Evolutionary conservation across 2,797 vertebrate species (phyloP).

Genomic region (Merluccius polli): DNA sequence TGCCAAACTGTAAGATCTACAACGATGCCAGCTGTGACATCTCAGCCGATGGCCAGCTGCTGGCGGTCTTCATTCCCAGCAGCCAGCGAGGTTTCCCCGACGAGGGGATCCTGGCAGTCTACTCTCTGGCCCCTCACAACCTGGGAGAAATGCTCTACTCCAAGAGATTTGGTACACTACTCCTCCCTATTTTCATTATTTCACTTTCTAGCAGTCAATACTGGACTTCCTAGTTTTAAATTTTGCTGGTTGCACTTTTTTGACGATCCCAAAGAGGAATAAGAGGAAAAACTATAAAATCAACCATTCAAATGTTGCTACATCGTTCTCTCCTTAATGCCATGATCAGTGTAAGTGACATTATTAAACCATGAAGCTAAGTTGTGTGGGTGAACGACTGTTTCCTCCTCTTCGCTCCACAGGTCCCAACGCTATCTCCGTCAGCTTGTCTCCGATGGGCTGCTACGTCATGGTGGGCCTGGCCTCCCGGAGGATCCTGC

Average conservation of each 20-base stretch:
- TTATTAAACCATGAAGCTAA: too few species aligned
- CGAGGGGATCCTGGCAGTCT: slow-evolving; percentile 95
- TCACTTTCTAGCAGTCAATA: too few species aligned
- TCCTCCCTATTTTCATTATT: too few species aligned
- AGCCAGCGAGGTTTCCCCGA: slow-evolving; percentile 96
- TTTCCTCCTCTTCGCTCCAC: not conserved
- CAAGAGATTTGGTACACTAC: slow-evolving; percentile 87
- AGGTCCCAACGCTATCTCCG: slow-evolving; percentile 98
- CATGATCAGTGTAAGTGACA: too few species aligned
- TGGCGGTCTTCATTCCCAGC: slow-evolving; percentile 97
- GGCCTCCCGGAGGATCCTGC: slow-evolving; percentile 92
- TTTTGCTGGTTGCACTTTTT: too few species aligned
- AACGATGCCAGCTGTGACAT: slow-evolving; percentile 98
- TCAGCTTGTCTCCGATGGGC: slow-evolving; percentile 96
- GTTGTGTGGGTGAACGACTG: not conserved
- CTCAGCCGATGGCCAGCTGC: slow-evolving; percentile 92
- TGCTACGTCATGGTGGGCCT: slow-evolving; percentile 97
- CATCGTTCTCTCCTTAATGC: not conserved
- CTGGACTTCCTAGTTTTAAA: not conserved
- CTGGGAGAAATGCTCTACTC: slow-evolving; percentile 98
- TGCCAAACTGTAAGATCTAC: slow-evolving; percentile 99
- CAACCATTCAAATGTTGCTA: too few species aligned
- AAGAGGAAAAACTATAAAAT: too few species aligned
- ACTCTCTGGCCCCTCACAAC: slow-evolving; percentile 97
- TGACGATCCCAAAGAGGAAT: too few species aligned